Percentiles rank a stretch among this genome's conserved stretches.
These are phyloP conservation scores for Episyrphus balteatus DNA, from an alignment of 1,140 invertebrate genomes.

Conservation along the genomic window DNA sequence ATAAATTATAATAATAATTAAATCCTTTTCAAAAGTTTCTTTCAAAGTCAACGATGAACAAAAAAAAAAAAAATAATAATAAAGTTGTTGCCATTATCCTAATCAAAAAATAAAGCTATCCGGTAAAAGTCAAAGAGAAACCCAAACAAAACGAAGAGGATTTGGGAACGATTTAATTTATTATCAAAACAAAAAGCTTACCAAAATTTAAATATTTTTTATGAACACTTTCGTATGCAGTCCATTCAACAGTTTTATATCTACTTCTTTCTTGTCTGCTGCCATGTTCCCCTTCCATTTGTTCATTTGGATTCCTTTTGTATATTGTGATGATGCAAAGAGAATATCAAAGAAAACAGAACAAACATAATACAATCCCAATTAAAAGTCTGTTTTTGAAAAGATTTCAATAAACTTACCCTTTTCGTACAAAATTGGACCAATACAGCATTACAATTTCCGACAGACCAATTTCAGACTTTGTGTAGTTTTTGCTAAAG, in stretches of 20 bases:
- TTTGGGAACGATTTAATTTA: background rate
- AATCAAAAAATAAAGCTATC: too few species aligned
- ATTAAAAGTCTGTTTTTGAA: background rate
- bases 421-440: slow-evolving; percentile 95
- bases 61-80: too few species aligned
- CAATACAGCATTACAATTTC: slow-evolving; percentile 90
- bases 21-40: too few species aligned
- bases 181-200: slow-evolving; percentile 34
- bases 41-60: too few species aligned
- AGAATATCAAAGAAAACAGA: too few species aligned
- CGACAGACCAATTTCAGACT: slow-evolving; percentile 75
- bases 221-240: slow-evolving; percentile 79
- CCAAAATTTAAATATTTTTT: slow-evolving; percentile 86
- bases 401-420: slow-evolving; percentile 49
- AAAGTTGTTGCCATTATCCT: too few species aligned
- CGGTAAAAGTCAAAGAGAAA: too few species aligned
- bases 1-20: too few species aligned
- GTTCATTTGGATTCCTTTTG: slow-evolving; percentile 78
- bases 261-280: slow-evolving; percentile 61
- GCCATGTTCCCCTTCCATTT: slow-evolving; percentile 53
- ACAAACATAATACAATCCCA: background rate
- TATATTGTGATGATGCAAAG: background rate
- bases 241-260: slow-evolving; percentile 81
- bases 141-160: background rate
- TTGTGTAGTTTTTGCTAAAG: slow-evolving; percentile 81